Evolutionary conservation across 2,888 invertebrate species (phyloP).

Genomic region (Drosophila mimetica): DNA sequence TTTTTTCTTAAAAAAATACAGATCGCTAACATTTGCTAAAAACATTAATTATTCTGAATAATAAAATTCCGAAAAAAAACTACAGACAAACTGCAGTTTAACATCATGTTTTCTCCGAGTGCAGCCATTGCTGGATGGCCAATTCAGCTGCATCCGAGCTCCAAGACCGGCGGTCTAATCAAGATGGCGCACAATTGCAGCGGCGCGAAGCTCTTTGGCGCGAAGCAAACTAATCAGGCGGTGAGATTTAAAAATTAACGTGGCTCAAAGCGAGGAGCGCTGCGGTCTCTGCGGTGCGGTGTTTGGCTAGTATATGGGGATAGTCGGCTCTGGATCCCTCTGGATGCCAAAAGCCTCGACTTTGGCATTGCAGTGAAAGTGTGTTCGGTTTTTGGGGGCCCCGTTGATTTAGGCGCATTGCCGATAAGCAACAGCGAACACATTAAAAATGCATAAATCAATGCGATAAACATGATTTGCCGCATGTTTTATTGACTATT

Average conservation of each 20-base stretch:
- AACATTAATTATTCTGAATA: too few relatives aligned
- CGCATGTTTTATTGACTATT: slow-evolving; percentile 85
- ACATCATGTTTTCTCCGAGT: not conserved
- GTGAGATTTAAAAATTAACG: slow-evolving; percentile 84
- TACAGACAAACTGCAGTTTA: too few relatives aligned
- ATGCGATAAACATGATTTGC: slow-evolving; percentile 85
- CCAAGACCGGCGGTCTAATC: slow-evolving; percentile 59
- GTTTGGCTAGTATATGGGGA: slow-evolving; percentile 1
- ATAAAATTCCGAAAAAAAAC: too few relatives aligned
- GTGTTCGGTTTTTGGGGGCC: slow-evolving; percentile 46
- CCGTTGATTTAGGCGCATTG: slow-evolving; percentile 81
- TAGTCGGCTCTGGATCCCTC: slow-evolving; percentile 2
- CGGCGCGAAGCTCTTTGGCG: slow-evolving; percentile 45
- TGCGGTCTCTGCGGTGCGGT: not conserved
- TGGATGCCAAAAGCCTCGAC: slow-evolving; percentile 2
- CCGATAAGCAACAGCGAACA: slow-evolving; percentile 84
- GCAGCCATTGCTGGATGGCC: slow-evolving; percentile 6
- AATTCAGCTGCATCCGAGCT: slow-evolving; percentile 23
- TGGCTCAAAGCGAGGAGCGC: slow-evolving; percentile 62
- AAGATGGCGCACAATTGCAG: slow-evolving; percentile 74
- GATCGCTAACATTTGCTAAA: too few relatives aligned
- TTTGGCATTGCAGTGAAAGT: slow-evolving; percentile 69
- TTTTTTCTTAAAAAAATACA: too few relatives aligned
- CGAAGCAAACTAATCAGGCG: slow-evolving; percentile 82
- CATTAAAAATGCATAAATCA: slow-evolving; percentile 85